Conservation (phyloP, 2,888 invertebrate species). For the Cheilosia pagana region DNA sequence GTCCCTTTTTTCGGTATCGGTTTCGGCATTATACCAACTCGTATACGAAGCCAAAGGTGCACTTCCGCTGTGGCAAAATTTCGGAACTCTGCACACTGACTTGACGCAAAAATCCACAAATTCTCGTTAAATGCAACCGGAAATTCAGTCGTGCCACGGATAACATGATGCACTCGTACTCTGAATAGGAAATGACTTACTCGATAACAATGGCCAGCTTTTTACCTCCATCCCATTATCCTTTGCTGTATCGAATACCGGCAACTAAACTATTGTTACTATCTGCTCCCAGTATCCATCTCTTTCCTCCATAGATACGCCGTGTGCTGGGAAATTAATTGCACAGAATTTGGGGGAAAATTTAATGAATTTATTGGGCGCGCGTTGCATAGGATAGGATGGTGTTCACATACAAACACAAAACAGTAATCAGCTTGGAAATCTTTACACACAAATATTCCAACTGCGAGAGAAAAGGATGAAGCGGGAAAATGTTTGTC, state of each 20-base stretch:
- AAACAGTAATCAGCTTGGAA: conserved; percentile 38
- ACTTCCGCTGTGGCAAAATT: conserved; percentile 31
- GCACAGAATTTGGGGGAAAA: conserved; percentile 21
- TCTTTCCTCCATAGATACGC: no score
- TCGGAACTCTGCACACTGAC: neutral
- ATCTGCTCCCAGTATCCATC: neutral
- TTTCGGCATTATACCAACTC: neutral
- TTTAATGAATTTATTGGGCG: conserved; percentile 52
- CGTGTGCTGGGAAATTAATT: conserved; percentile 7
- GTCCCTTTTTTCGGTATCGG: conserved; percentile 4
- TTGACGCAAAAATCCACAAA: conserved; percentile 30
- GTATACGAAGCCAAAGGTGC: neutral
- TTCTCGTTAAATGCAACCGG: conserved; percentile 57
- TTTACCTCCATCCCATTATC: conserved; percentile 30
- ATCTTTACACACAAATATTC: conserved; percentile 16
- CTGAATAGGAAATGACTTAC: conserved; percentile 62
- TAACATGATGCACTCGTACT: conserved; percentile 28
- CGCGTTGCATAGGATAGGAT: conserved; percentile 35
- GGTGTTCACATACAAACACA: neutral
- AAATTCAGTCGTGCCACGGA: conserved; percentile 35
- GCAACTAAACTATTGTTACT: conserved; percentile 21
- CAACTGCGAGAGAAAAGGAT: no score
- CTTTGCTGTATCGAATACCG: conserved; percentile 11
- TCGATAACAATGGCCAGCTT: conserved; percentile 52
- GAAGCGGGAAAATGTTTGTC: neutral